Evolutionary conservation across 2,113 vertebrate genomes (phyloP), one percentile per base, ranked within the genome.

Genomic region (Neolamprologus caudopunctatus): DNA sequence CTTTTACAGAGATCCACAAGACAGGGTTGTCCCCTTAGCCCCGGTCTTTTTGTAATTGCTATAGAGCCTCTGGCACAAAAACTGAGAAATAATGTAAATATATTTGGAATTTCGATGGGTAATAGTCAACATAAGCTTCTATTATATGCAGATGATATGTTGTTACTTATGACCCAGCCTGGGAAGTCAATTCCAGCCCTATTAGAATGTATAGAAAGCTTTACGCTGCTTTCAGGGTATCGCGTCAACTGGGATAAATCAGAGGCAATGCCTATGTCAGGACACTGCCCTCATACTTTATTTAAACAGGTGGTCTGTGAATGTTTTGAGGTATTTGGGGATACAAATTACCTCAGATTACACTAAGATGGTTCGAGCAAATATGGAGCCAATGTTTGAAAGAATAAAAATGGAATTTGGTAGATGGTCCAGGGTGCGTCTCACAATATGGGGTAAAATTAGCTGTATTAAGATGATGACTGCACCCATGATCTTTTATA

Each of bases 101-200:
- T 47, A 16, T 10, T 53, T 53, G 19, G 0, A 53, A 21, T 21
- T 53, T 53, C 0, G 1, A 11, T 53, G 5, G 9, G 0, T 53
- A 53, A 53, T 21, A 53, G 0, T 53, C 9, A n/a, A n/a, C 50
- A 53, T 53, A 53, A 53, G 50, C 19, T 53, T 53, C 19, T 53
- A n/a, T 53, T 10, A 53, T n/a, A n/a, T 53, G 9, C 50, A n/a
- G 50, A 53, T 53, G 5, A 53, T 53, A n/a, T 53, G 19, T 53
- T 0, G 19, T 53, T 53, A 53, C 5, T 0, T n/a, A n/a, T 53
- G 51, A 2, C 50, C 0, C 19, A 53, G 50, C 2, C 19, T 53
- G 9, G 19, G 9, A n/a, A 53, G 3, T n/a, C 19, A 0, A n/a
- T 17, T 50, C 16, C 47, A 50, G 47, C 1, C 47, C 16, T 50